phyloP scores from a whole-genome alignment of 1,140 invertebrate species.

The Conus ventricosus region DNA sequence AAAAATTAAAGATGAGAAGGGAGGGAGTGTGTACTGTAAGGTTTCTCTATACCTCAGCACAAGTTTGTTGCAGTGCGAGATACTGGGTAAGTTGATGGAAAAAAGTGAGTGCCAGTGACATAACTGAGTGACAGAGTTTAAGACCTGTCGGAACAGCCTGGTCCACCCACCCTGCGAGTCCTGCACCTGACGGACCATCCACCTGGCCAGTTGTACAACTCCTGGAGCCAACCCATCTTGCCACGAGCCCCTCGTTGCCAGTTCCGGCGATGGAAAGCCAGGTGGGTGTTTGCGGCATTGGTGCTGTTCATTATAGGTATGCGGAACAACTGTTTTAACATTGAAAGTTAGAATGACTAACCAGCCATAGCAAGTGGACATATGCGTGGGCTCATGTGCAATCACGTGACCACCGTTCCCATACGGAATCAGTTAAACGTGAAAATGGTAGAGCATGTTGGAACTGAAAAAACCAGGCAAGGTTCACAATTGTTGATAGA shows the following conservation, averaged over 20 bases:
- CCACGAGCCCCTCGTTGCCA: slow-evolving; percentile 85
- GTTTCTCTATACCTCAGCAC: neutral
- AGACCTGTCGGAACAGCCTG: slow-evolving; percentile 50
- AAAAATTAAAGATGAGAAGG: too few relatives aligned
- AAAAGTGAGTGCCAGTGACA: too few relatives aligned
- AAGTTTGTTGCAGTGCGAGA: neutral
- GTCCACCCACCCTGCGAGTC: slow-evolving; percentile 74
- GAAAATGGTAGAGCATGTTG: too few relatives aligned
- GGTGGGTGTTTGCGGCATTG: slow-evolving; percentile 29
- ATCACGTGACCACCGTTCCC: too few relatives aligned
- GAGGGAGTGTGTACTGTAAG: too few relatives aligned
- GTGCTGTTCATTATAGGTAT: neutral
- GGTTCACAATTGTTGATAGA: too few relatives aligned
- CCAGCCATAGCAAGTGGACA: neutral
- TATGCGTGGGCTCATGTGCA: too few relatives aligned
- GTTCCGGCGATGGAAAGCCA: slow-evolving; percentile 77
- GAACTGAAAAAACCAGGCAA: too few relatives aligned
- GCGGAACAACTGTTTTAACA: neutral
- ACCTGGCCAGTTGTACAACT: slow-evolving; percentile 86
- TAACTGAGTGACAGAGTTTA: neutral
- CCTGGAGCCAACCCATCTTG: slow-evolving; percentile 81
- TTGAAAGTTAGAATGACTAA: neutral
- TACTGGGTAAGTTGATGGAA: neutral
- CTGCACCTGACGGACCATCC: slow-evolving; percentile 87
- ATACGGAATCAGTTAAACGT: too few relatives aligned